Conservation (phyloP, 2,888 invertebrate genomes). For the Andrena marginata region DNA sequence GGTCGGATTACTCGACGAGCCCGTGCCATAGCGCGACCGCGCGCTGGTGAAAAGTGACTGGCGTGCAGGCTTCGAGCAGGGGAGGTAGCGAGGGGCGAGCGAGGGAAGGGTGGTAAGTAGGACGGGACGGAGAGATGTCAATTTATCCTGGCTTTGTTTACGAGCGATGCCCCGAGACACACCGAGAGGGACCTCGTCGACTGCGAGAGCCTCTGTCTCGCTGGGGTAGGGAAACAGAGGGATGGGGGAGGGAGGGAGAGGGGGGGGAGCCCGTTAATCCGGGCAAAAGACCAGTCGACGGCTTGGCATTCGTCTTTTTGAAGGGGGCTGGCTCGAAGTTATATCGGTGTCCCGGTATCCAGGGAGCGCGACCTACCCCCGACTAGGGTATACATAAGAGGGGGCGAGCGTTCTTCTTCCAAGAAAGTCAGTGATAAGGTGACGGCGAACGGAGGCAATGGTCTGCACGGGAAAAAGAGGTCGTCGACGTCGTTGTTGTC, state of each 20-base stretch:
- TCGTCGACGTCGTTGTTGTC: constrained; percentile 43
- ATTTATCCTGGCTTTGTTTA: constrained; percentile 79
- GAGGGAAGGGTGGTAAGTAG: constrained; percentile 47
- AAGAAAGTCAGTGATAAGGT: constrained; percentile 75
- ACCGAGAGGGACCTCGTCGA: constrained; percentile 38
- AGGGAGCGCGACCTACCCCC: constrained; percentile 44
- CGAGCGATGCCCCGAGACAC: constrained; percentile 67
- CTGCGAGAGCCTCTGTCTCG: constrained; percentile 24
- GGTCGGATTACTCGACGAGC: constrained; percentile 48
- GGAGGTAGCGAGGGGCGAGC: constrained; percentile 25
- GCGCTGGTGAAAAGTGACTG: constrained; percentile 42
- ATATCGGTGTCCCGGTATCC: constrained; percentile 57
- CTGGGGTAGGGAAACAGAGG: constrained; percentile 16
- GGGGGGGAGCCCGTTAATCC: constrained; percentile 70
- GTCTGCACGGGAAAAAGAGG: constrained; percentile 75
- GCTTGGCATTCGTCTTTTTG: constrained; percentile 70
- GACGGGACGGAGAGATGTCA: constrained; percentile 67
- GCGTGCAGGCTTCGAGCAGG: constrained; percentile 9
- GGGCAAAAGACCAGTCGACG: constrained; percentile 71
- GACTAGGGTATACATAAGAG: constrained; percentile 51
- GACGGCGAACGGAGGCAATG: constrained; percentile 79
- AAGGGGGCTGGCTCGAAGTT: constrained; percentile 62
- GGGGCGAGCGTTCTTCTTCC: constrained; percentile 27
- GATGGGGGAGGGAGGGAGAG: constrained; percentile 4
- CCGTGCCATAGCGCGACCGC: constrained; percentile 14